Evolutionary conservation across 2,113 vertebrate genomes (phyloP), one percentile per base, ranked within the genome.

Genomic region (Cryptoleucopteryx plumbea): DNA sequence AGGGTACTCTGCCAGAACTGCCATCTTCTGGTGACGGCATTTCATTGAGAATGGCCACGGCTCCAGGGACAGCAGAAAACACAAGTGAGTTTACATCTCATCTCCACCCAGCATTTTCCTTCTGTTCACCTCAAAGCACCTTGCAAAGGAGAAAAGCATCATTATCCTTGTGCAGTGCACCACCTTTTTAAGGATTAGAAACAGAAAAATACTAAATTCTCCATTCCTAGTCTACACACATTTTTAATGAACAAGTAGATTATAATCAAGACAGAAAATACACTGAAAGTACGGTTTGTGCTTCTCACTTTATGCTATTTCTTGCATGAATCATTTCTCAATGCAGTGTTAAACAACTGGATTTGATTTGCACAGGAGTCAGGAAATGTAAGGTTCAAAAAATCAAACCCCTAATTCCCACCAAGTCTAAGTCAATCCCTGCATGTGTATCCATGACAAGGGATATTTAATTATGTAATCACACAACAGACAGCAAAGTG

Each of bases 351-450:
- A 82, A 97, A 84, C 71, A 86, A 96, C 93, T 91, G 90, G 84
- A 88, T 77, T 97, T 98, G 95, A 97, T 97, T 96, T 97, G 88
- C 85, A 89, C 86, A 93, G 82, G 81, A 98, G 90, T 95, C 90
- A 97, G 97, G 94, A 97, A 97, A 96, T 86, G 70, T 95, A 89
- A 97, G 97, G 93, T 97, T 97, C 90, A 97, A 94, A 91, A 91
- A 92, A 83, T 79, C 90, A 97, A 77, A 72, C 66, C 92, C 79
- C 87, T 90, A 96, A 95, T 91, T 96, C 93, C 90, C 92, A 94
- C 82, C 67, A 94, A 94, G 87, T 85, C 87, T 65, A 94, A 96
- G 90, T 94, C 93, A 93, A 92, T 93, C 87, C 62, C 62, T 94
- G 70, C 58, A 56, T 82, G 53, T 86, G 86, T 93, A 71, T 67